Evolutionary conservation across 2,797 vertebrate species (phyloP), one percentile per base, ranked within the genome.

Genomic region (Phrynocephalus forsythii): DNA sequence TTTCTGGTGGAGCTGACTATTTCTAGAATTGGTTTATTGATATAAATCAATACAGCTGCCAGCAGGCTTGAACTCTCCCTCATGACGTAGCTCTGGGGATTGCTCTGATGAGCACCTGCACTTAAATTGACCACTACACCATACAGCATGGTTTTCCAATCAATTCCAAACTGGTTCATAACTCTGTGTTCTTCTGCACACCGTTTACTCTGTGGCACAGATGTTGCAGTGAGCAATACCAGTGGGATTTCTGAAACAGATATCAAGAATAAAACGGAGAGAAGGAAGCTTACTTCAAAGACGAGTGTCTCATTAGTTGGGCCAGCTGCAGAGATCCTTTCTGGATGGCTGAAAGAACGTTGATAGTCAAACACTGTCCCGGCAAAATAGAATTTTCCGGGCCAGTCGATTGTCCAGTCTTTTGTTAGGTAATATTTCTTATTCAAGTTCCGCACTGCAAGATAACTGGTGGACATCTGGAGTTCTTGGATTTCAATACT

Each of bases 241-340:
- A 85, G 56, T 88, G 73, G 90, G 92, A 93, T 96, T 94, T 90
- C 85, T 73, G 79, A 80, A 94, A 96, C 79, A 94, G 94, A 95
- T 92, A 79, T 92, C 93, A 96, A 94, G 90, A 86, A 86, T 24
- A 38, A 82, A 91, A 92, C 78, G 86, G 94, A 91, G 28, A 87
- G 84, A 82, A 94, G 86, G 84, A 90, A 83, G 85, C 98, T 98
- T 98, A 99, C 99, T 97, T 99, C 98, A 97, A 99, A 98, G 95
- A 98, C 97, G 90, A 99, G 97, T 0, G 98, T 99, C 97, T 99
- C 98, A 92, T 99, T 99, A 90, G 98, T 99, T 5, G 99, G 98
- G 82, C 99, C 99, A 0, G 97, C 90, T 0, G 98, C 97, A 1
- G 96, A 98, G 82, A 99, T 97, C 50, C 97, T 98, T 96, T 99